phyloP scores from a whole-genome alignment of 2,888 invertebrate genomes.

The Deilephila elpenor region DNA sequence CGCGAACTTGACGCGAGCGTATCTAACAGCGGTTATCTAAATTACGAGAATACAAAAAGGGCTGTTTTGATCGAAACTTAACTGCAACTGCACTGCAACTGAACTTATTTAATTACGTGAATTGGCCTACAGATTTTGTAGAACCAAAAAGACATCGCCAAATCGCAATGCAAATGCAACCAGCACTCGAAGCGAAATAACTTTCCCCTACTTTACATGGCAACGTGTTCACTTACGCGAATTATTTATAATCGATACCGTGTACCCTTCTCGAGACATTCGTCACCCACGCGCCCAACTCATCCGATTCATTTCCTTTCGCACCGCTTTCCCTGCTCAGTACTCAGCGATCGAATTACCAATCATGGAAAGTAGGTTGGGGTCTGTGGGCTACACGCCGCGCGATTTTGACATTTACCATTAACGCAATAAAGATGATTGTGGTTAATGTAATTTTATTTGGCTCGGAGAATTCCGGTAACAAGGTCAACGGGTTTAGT shows the following conservation, averaged over 20 bases:
- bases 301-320: conserved; percentile 54
- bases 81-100: too few relatives aligned
- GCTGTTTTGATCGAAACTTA: too few relatives aligned
- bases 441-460: conserved; percentile 22
- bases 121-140: too few relatives aligned
- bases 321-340: conserved; percentile 51
- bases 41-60: too few relatives aligned
- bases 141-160: not conserved
- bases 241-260: conserved; percentile 14
- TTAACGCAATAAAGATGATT: not conserved
- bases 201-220: conserved; percentile 19
- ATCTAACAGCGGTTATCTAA: too few relatives aligned
- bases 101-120: too few relatives aligned
- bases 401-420: conserved; percentile 14
- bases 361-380: conserved; percentile 60
- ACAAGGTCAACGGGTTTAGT: conserved; percentile 30
- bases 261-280: conserved; percentile 18
- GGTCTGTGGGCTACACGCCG: not conserved
- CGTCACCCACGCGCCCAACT: conserved; percentile 35
- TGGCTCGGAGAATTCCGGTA: conserved; percentile 21
- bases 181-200: not conserved
- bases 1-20: too few relatives aligned
- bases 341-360: conserved; percentile 57
- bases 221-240: conserved; percentile 13
- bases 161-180: not conserved